Evolutionary conservation across 1,140 invertebrate genomes (phyloP).

Genomic region (Trypoxylus dichotomus): DNA sequence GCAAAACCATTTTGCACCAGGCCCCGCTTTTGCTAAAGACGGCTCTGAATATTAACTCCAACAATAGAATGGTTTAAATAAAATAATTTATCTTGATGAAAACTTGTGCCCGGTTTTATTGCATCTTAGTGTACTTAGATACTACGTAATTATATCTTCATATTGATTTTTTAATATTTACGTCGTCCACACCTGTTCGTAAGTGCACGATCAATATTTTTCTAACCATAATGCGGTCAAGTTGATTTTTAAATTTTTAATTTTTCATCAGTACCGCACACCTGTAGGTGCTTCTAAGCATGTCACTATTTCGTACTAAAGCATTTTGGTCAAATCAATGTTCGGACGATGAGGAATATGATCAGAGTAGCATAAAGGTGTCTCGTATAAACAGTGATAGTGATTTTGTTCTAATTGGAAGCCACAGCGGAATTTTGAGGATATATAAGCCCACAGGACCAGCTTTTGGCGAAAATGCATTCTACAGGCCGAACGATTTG

Average conservation of each 20-base stretch:
- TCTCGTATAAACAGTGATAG: conserved; percentile 66
- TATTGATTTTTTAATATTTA: conserved; percentile 19
- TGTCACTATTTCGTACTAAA: conserved; percentile 80
- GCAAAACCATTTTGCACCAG: too few relatives aligned
- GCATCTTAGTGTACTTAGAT: too few relatives aligned
- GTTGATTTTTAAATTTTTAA: neutral
- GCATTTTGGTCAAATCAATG: conserved; percentile 74
- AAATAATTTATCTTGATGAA: too few relatives aligned
- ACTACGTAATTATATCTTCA: too few relatives aligned
- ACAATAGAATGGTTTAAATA: too few relatives aligned
- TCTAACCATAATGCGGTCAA: conserved; percentile 25
- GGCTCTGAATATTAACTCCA: too few relatives aligned
- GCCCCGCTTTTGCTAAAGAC: too few relatives aligned
- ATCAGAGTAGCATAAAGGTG: conserved; percentile 62
- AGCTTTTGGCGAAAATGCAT: conserved; percentile 54
- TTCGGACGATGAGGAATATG: conserved; percentile 66
- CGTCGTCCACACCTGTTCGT: neutral
- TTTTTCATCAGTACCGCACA: neutral
- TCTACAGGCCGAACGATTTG: conserved; percentile 67
- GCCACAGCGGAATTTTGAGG: conserved; percentile 69
- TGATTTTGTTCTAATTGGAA: conserved; percentile 71
- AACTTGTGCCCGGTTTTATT: too few relatives aligned
- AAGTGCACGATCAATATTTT: conserved; percentile 28
- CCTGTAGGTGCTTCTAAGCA: conserved; percentile 46
- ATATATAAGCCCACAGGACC: conserved; percentile 63